A percentile compares a stretch with the other conserved stretches of the same genome.
Evolutionary conservation across 2,888 invertebrate genomes (phyloP).

Genomic region (Phortica okadai): DNA sequence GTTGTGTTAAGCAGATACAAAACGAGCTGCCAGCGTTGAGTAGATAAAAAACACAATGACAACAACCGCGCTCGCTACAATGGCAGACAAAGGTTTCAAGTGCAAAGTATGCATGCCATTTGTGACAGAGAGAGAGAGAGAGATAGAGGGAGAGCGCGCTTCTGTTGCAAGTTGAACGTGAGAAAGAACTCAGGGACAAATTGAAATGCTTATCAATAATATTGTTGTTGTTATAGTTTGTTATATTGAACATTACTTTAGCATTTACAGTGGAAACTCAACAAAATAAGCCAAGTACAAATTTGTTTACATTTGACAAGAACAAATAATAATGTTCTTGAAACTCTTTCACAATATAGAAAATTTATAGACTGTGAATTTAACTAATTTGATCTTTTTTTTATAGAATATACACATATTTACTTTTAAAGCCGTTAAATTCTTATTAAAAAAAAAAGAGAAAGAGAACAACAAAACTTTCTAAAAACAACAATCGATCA

Average conservation of each 20-base stretch:
- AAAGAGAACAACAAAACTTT: slow-evolving; percentile 5
- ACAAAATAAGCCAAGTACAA: not conserved
- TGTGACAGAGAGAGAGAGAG: not conserved
- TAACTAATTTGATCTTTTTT: too few species aligned
- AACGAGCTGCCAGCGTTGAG: not conserved
- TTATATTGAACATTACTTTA: not conserved
- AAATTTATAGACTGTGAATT: too few species aligned
- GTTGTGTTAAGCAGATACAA: slow-evolving; percentile 23
- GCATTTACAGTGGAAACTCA: not conserved
- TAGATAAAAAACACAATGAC: slow-evolving; percentile 10
- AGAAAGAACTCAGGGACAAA: not conserved
- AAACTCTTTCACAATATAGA: too few species aligned
- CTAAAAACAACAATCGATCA: slow-evolving; percentile 29
- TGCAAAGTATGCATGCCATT: not conserved
- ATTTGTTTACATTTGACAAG: not conserved
- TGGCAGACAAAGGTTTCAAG: slow-evolving; percentile 5
- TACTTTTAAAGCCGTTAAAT: too few species aligned
- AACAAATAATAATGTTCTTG: too few species aligned
- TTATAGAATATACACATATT: too few species aligned
- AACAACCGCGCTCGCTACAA: not conserved
- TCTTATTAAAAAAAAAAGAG: not conserved
- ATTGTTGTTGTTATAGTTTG: not conserved
- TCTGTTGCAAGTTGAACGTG: slow-evolving; percentile 1
- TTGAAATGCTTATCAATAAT: slow-evolving; percentile 9
- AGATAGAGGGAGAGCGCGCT: not conserved